Conservation (phyloP, 2,888 invertebrate species). For the Dryadula phaetusa region DNA sequence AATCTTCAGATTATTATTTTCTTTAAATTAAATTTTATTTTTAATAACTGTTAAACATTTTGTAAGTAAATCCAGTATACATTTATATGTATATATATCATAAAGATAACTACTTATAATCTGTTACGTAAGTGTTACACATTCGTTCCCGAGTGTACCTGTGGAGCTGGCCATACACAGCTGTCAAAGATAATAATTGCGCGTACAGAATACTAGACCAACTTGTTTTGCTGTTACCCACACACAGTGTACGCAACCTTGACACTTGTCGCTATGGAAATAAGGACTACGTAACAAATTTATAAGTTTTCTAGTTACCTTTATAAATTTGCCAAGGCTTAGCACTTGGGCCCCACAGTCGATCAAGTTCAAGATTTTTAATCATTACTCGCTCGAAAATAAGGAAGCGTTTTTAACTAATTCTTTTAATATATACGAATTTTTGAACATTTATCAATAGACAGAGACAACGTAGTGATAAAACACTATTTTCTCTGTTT, state of each 20-base stretch:
- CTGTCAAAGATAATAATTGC: constrained; percentile 82
- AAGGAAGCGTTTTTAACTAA: constrained; percentile 64
- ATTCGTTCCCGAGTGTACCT: constrained; percentile 69
- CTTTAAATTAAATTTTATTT: too few species aligned
- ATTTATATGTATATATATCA: constrained; percentile 10
- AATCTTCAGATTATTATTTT: not conserved
- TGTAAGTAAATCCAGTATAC: not conserved
- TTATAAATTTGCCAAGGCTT: constrained; percentile 49
- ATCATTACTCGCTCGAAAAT: constrained; percentile 66
- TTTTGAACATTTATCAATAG: too few species aligned
- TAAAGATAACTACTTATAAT: constrained; percentile 11
- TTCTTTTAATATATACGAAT: too few species aligned
- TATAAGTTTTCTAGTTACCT: constrained; percentile 36
- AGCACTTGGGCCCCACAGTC: constrained; percentile 65
- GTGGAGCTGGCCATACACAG: constrained; percentile 60
- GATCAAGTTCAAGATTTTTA: constrained; percentile 77
- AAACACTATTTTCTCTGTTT: not conserved
- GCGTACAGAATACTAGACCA: constrained; percentile 73
- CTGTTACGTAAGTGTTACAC: constrained; percentile 41
- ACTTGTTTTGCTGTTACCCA: constrained; percentile 55
- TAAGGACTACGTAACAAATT: constrained; percentile 46
- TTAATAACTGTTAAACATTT: not conserved
- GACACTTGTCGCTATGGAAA: constrained; percentile 47
- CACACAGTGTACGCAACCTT: constrained; percentile 39
- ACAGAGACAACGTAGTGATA: constrained; percentile 10